These are phyloP conservation scores for Drosophila mimica DNA, from an alignment of 2,888 invertebrate genomes.

Conservation along the genomic window DNA sequence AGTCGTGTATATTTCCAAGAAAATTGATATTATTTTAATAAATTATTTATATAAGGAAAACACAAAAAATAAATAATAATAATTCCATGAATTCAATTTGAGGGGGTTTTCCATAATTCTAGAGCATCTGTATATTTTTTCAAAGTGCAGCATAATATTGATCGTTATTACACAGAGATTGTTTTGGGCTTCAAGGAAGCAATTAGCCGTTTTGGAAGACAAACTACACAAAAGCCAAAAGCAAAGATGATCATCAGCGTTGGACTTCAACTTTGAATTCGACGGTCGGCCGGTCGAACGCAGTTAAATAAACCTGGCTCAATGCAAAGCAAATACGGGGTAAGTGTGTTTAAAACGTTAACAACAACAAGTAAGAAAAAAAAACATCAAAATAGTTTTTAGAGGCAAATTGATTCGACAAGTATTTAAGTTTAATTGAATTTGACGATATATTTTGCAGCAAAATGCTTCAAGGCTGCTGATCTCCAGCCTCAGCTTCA, in stretches of 20 bases:
- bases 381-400: conserved; percentile 26
- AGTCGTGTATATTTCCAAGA: too few species aligned
- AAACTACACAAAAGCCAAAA: conserved; percentile 45
- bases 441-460: conserved; percentile 68
- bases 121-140: neutral
- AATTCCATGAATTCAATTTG: neutral
- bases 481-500: conserved; percentile 40
- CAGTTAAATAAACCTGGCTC: conserved; percentile 69
- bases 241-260: conserved; percentile 46
- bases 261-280: conserved; percentile 42
- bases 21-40: too few species aligned
- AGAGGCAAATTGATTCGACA: conserved; percentile 74
- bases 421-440: conserved; percentile 79
- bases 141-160: conserved; percentile 1
- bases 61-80: neutral
- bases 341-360: conserved; percentile 51
- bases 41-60: too few species aligned
- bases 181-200: conserved; percentile 57
- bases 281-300: conserved; percentile 27
- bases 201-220: conserved; percentile 53
- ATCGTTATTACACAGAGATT: conserved; percentile 46
- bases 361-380: conserved; percentile 10
- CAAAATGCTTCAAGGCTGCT: conserved; percentile 72
- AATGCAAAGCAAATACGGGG: conserved; percentile 76
- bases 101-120: neutral